Conservation (phyloP, 2,113 vertebrate genomes). For the Rhabdomys dilectus region DNA sequence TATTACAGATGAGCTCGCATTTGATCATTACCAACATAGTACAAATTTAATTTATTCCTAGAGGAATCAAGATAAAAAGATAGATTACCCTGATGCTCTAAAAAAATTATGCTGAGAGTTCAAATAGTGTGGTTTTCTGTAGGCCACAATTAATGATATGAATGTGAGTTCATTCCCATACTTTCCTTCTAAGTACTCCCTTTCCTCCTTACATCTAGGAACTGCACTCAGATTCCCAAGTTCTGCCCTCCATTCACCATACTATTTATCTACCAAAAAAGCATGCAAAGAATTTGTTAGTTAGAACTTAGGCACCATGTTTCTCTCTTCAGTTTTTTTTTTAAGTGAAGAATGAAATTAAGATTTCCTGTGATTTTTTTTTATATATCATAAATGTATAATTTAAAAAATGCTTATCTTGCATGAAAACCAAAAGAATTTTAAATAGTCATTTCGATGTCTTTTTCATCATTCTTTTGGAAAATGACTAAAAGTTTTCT, state of each 20-base stretch:
- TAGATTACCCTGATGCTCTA: slow-evolving; percentile 55
- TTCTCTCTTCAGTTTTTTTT: background rate
- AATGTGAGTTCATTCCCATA: slow-evolving; percentile 17
- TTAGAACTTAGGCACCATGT: background rate
- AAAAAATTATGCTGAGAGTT: slow-evolving; percentile 59
- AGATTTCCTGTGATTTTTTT: slow-evolving; percentile 55
- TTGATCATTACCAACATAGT: slow-evolving; percentile 63
- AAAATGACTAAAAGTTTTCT: slow-evolving; percentile 34
- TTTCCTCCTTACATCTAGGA: background rate
- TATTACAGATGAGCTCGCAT: slow-evolving; percentile 9
- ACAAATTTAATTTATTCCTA: slow-evolving; percentile 76
- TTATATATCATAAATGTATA: slow-evolving; percentile 60
- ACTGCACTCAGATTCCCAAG: background rate
- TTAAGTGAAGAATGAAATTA: slow-evolving; percentile 60
- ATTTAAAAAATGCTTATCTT: slow-evolving; percentile 68
- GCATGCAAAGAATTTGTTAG: slow-evolving; percentile 15
- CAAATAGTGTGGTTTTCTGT: slow-evolving; percentile 47
- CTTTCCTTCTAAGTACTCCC: background rate
- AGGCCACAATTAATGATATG: background rate
- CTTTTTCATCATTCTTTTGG: slow-evolving; percentile 46
- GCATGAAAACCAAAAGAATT: slow-evolving; percentile 58
- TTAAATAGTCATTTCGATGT: slow-evolving; percentile 38
- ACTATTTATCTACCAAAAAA: slow-evolving; percentile 31
- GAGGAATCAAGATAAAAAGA: slow-evolving; percentile 64
- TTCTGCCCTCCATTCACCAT: background rate